These are phyloP conservation scores for Euclidia mi DNA, from an alignment of 2,888 invertebrate species.

Conservation along the genomic window DNA sequence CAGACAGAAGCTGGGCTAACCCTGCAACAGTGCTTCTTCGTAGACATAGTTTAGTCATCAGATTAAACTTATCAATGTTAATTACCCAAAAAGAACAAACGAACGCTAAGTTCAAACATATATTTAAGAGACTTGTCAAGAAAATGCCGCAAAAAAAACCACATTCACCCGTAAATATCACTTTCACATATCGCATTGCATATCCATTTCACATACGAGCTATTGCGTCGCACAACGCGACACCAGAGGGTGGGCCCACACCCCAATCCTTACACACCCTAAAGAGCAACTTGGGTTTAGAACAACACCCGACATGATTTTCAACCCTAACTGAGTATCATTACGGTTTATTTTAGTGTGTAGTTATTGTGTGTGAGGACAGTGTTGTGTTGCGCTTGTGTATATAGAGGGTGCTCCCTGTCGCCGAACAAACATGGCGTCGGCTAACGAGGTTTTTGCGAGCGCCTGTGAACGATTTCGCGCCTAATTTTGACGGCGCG, in stretches of 20 bases:
- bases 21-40: too few relatives aligned
- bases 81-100: too few relatives aligned
- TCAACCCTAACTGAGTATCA: constrained; percentile 50
- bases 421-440: constrained; percentile 88
- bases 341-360: constrained; percentile 47
- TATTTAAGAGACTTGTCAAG: neutral
- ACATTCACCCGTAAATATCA: constrained; percentile 67
- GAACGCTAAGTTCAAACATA: too few relatives aligned
- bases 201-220: constrained; percentile 86
- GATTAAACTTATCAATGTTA: too few relatives aligned
- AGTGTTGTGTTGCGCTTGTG: constrained; percentile 72
- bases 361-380: constrained; percentile 39
- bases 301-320: constrained; percentile 40
- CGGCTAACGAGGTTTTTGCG: constrained; percentile 88
- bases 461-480: constrained; percentile 87
- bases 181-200: constrained; percentile 83
- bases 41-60: too few relatives aligned
- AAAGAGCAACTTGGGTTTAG: constrained; percentile 59
- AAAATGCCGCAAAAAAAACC: constrained; percentile 7
- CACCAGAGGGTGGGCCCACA: constrained; percentile 86
- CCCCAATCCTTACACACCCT: constrained; percentile 80
- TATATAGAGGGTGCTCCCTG: constrained; percentile 89
- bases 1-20: too few relatives aligned
- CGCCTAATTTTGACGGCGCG: constrained; percentile 85
- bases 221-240: constrained; percentile 84